Base-by-base conservation (phyloP, 23 tunicate genomes). In the Ascidia mentula region DNA sequence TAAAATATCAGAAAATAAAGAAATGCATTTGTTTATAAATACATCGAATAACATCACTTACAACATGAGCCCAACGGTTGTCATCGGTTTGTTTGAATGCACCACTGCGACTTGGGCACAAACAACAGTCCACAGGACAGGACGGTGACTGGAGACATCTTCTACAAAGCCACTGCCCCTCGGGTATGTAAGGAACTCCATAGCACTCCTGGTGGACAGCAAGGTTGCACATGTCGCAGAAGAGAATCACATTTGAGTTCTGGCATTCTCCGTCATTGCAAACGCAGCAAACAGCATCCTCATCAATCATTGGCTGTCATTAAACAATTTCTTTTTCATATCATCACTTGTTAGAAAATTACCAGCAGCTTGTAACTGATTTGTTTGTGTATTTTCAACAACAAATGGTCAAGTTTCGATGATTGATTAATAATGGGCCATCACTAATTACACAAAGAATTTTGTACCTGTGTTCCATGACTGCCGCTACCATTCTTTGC, bases 211-310 rank as follows among this genome's bases (percentile, higher is more conserved):
- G 99, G 80, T 95, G 99, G 35, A 95, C 91, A 32, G 99, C 96
- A 31, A 95, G 75, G 80, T 95, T 95, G 84, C 99, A 95, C 96
- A 95, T 82, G 65, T 95, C 99, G 84, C 99, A 95, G 75, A 95
- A 95, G 35, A 95, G 59, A 36, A 95, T 95, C 34, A 80, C 94
- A 38, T 95, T 95, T 40, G 99, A 86, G 80, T 95, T 95, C 69
- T 90, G 91, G 59, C 99, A 95, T 83, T 95, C 99, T 12, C 99
- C 99, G 77, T 95, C 99, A 77, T 95, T 95, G 72, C 99, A 95
- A 38, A 95, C 99, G 70, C 98, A 95, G 72, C 99, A 95, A 5
- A 90, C 96, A 1, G 95, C 99, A 39, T 90, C 99, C 71, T 95
- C 99, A 61, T 95, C 99, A 36, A 95, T 89, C 86, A 92, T 45